Percentiles rank a stretch among this genome's conserved stretches.
These are phyloP conservation scores for Anarrhichthys ocellatus DNA, from an alignment of 2,113 vertebrate genomes.

Conservation along the genomic window DNA sequence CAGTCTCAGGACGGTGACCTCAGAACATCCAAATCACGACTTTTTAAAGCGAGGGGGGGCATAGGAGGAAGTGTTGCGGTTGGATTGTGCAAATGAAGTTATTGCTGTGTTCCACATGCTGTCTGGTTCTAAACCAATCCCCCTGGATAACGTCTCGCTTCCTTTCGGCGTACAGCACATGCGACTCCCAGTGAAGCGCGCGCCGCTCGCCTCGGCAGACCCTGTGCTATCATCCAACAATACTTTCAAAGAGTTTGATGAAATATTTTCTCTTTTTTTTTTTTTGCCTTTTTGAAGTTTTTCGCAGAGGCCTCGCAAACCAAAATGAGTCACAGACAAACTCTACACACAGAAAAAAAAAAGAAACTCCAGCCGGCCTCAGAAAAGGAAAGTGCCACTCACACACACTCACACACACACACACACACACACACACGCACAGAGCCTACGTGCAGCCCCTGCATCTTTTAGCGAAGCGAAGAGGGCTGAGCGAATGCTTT, in stretches of 20 bases:
- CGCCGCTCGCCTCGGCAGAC: constrained; percentile 2
- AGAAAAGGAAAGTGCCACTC: constrained; percentile 60
- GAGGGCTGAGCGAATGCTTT: constrained; percentile 73
- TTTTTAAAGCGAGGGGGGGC: background rate
- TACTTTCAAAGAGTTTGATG: constrained; percentile 58
- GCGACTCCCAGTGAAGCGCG: constrained; percentile 47
- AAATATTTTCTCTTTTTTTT: constrained; percentile 35
- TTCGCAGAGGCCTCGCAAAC: constrained; percentile 20
- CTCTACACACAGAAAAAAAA: constrained; percentile 11
- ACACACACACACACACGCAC: constrained; percentile 30
- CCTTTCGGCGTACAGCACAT: constrained; percentile 30
- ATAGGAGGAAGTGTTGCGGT: background rate
- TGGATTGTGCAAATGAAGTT: constrained; percentile 6
- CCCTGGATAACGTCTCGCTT: constrained; percentile 18
- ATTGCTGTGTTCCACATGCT: constrained; percentile 22
- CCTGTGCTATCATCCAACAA: constrained; percentile 34
- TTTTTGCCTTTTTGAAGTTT: constrained; percentile 36
- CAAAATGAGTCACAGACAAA: constrained; percentile 56
- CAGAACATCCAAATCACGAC: background rate
- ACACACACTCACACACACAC: constrained; percentile 23
- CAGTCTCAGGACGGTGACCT: constrained; percentile 47
- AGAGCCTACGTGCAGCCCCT: constrained; percentile 61
- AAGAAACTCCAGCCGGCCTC: constrained; percentile 47
- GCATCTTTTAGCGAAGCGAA: constrained; percentile 74
- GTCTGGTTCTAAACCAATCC: constrained; percentile 49